Base-by-base conservation (phyloP, 2,797 vertebrate genomes). In the Crocidura indochinensis region DNA sequence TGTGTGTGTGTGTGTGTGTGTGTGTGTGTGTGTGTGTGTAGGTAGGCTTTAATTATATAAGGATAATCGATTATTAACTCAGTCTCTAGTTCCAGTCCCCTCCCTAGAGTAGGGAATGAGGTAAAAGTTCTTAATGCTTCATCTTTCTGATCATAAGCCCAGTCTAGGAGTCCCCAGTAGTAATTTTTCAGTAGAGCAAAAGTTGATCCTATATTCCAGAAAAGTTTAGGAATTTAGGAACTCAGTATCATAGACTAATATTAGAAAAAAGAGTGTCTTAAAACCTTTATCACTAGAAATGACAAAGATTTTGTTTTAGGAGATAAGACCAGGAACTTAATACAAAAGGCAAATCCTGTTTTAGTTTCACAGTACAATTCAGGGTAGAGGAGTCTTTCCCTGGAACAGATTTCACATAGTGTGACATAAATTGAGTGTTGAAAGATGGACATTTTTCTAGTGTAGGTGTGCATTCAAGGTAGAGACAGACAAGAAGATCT, bases 401-500 rank as follows among this genome's bases (percentile, higher is more conserved):
- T 83, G 73, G 26, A 20, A 22, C 86, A 79, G 92, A 1, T 75
- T 90, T 80, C 4, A 67, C 56, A 10, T 83, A 72, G 29, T 88
- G 8, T 84, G 69, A 67, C 29, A 73, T 83, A 20, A 84, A 84
- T 77, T 92, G 51, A 24, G 2, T 90, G 10, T 69, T 91, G n/a
- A 62, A 83, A 47, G 49, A 53, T 53, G 73, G 79, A 90, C 77
- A 87, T 26, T 49, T 71, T 67, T 84, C 29, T 80, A 71, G 44
- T 67, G 29, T 38, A 83, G 60, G 85, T 73, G 47, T 26, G 10
- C 20, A 87, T 68, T 88, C 26, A 88, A 65, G 38, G 20, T 22
- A 92, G 73, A 82, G 65, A 86, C 12, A 85, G n/a, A n/a, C n/a
- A 38, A 87, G 47, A n/a, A 20, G 73, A 31, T 87, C 38, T 67